Evolutionary conservation across 2,113 vertebrate species (phyloP).

Genomic region (Eublepharis macularius): DNA sequence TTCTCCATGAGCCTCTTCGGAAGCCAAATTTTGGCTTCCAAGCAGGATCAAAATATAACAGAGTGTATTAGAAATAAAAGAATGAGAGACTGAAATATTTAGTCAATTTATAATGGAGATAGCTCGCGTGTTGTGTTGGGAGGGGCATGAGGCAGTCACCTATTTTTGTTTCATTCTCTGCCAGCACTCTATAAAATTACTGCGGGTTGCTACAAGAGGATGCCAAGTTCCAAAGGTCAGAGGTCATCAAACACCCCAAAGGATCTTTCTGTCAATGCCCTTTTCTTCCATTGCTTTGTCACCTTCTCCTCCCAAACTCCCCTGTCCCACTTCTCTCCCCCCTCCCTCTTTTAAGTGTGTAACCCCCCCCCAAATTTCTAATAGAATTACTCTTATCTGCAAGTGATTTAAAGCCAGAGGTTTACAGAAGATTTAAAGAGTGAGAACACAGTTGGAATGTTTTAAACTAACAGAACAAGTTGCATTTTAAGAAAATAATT

Average conservation of each 20-base stretch:
- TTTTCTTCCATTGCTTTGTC: conserved; percentile 61
- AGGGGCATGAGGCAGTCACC: conserved; percentile 67
- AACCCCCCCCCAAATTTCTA: conserved; percentile 69
- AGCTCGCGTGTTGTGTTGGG: conserved; percentile 16
- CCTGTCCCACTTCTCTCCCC: neutral
- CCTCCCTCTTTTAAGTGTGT: neutral
- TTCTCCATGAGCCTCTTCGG: too few relatives aligned
- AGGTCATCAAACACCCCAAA: conserved; percentile 61
- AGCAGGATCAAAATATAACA: too few relatives aligned
- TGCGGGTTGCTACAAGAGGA: conserved; percentile 43
- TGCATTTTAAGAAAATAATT: conserved; percentile 91
- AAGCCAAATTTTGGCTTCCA: too few relatives aligned
- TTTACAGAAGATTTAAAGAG: conserved; percentile 91
- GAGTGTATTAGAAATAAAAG: too few relatives aligned
- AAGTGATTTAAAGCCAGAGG: conserved; percentile 84
- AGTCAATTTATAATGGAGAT: neutral
- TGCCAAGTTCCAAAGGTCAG: conserved; percentile 61
- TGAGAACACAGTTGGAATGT: conserved; percentile 91
- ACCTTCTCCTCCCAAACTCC: neutral
- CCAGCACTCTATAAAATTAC: conserved; percentile 61
- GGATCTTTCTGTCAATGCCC: conserved; percentile 67
- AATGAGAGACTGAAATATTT: too few relatives aligned
- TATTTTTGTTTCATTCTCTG: conserved; percentile 67
- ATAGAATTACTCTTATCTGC: conserved; percentile 85
- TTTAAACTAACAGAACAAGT: conserved; percentile 87